Conservation (phyloP, 1,140 invertebrate species). For the Zaprionus kolodkinae region DNA sequence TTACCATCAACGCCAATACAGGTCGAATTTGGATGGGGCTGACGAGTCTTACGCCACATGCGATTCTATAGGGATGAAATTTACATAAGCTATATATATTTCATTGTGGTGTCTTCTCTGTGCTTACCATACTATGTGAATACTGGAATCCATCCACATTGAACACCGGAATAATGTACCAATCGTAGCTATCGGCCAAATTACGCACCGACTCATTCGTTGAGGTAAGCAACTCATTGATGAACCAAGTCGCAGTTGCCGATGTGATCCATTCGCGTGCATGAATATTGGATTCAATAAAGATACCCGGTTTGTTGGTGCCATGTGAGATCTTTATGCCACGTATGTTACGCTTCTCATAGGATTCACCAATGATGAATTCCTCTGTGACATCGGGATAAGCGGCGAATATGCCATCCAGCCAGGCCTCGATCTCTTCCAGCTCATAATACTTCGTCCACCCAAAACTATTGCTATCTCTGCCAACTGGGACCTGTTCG, state of each 20-base stretch:
- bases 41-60: constrained; percentile 86
- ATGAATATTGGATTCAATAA: constrained; percentile 86
- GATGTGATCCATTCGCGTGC: constrained; percentile 87
- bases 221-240: constrained; percentile 85
- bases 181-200: constrained; percentile 85
- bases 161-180: constrained; percentile 88
- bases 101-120: background rate
- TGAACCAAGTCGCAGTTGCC: constrained; percentile 86
- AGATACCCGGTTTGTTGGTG: constrained; percentile 85
- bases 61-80: constrained; percentile 69
- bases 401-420: constrained; percentile 75
- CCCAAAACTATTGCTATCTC: constrained; percentile 63
- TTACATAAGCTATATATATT: background rate
- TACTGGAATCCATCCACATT: constrained; percentile 91
- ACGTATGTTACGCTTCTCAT: constrained; percentile 87
- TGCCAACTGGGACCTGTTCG: constrained; percentile 48
- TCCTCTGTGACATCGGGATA: constrained; percentile 72
- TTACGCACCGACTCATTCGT: constrained; percentile 70
- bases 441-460: constrained; percentile 85
- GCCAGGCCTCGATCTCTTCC: constrained; percentile 85
- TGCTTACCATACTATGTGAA: constrained; percentile 85
- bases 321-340: constrained; percentile 87
- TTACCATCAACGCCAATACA: constrained; percentile 89
- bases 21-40: constrained; percentile 55
- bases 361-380: constrained; percentile 84